Evolutionary conservation across 2,113 vertebrate genomes (phyloP), one percentile per base, ranked within the genome.

Genomic region (Cromileptes altivelis): DNA sequence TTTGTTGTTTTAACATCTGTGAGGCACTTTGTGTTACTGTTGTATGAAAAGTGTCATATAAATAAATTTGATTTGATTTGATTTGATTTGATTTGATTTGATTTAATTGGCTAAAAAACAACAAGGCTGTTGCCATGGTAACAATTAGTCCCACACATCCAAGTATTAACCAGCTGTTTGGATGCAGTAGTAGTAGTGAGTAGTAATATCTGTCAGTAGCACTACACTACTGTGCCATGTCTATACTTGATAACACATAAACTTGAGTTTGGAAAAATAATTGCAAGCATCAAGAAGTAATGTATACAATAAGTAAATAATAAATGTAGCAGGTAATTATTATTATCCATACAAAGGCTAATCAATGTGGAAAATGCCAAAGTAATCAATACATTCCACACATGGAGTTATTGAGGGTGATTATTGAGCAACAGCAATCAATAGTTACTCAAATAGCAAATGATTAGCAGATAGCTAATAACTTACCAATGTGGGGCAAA

Each of bases 361-460:
- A 68, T 81, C 65, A 70, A 55, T 70, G 18, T 40, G 37, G 42
- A 30, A 57, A 65, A 77, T 77, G 52, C 42, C 58, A 77, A 62
- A 75, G 49, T 25, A 68, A 84, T 84, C 82, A 47, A 75, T 82
- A 27, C 58, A 8, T 49, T 79, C 21, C 33, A 69, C 21, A 40
- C 62, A 56, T 50, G 13, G 45, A 2, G 14, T 60, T 56, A 74
- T 19, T 78, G 47, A 61, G 37, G 19, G 62, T 40, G 49, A 47
- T 45, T 33, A 68, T 49, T 73, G 47, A 73, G 53, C 61, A 60
- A 6, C 12, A 64, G 21, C 19, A 27, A 60, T 74, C 62, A 65
- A 67, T 65, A 74, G 45, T 27, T n/a, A 42, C 25, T 45, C n/a
- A 37, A 21, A 14, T 14, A 33, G 50, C 8, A 19, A 19, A 40